Evolutionary conservation across 2,113 vertebrate genomes (phyloP), one percentile per base, ranked within the genome.

Genomic region (Hemiprocne comata): DNA sequence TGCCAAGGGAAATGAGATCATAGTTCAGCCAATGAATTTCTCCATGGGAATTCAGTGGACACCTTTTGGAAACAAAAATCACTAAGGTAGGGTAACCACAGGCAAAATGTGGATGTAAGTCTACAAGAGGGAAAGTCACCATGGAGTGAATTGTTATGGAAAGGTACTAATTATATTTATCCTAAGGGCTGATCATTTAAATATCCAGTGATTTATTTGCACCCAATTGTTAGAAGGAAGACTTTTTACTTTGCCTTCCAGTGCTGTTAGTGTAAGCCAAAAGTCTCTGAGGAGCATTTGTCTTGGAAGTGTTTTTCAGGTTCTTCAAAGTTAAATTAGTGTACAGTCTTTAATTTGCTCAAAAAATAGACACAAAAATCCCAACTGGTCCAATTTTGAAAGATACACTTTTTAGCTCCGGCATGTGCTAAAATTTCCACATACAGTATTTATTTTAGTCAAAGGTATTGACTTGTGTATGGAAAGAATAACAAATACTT

Each of bases 1-100:
- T 84, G 91, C 95, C 94, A 96, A 90, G 82, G 75, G 82, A 96
- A 97, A 95, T 95, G 95, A 97, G 85, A 88, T 95, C 94, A 95
- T 74, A 90, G 64, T 55, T 90, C 46, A 90, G 64, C 71, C 29
- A 11, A 91, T 90, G 21, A 93, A 86, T 93, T 97, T 93, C 72
- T 95, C 75, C 33, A 76, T 94, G 93, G 67, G 91, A 97, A 91
- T 96, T 94, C 82, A 84, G 29, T 67, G 55, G 72, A 51, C 85
- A 96, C 90, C 67, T 90, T 91, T 79, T 86, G 71, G 89, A 91
- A 95, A 88, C 38, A 94, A 90, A 91, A 90, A 88, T 58, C 70
- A 29, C 67, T 94, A 33, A 95, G 91, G 71, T 80, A 48, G 79
- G 55, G 42, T 88, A 94, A 87, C 65, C 53, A 87, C 40, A 65